phyloP scores from a whole-genome alignment of 2,888 invertebrate genomes.

The Eulithis testata region DNA sequence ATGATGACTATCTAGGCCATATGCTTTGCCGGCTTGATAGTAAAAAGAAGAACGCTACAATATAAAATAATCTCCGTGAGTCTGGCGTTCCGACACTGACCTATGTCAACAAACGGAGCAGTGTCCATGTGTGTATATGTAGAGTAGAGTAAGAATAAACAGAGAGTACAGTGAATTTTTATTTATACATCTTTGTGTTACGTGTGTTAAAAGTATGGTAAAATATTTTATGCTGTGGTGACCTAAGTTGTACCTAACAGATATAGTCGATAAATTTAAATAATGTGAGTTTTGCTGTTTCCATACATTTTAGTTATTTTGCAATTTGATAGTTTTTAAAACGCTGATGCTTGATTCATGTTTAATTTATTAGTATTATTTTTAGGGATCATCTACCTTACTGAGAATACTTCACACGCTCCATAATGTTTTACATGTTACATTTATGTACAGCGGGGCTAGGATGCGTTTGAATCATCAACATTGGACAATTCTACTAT shows the following conservation, averaged over 20 bases:
- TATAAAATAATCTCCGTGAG: conserved; percentile 58
- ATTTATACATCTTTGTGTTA: neutral
- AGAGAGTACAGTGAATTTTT: conserved; percentile 18
- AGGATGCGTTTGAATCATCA: too few relatives aligned
- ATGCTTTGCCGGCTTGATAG: neutral
- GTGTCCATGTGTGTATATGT: conserved; percentile 47
- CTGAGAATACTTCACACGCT: too few relatives aligned
- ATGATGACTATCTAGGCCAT: too few relatives aligned
- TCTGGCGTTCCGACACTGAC: conserved; percentile 70
- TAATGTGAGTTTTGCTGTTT: neutral
- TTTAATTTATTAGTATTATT: too few relatives aligned
- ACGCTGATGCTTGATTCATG: too few relatives aligned
- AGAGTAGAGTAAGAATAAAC: conserved; percentile 28
- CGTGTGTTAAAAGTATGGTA: neutral
- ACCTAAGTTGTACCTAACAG: neutral
- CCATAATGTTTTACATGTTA: too few relatives aligned
- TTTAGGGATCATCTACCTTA: too few relatives aligned
- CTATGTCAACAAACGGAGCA: conserved; percentile 75
- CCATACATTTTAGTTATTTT: neutral
- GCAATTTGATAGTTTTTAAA: too few relatives aligned
- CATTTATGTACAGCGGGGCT: too few relatives aligned
- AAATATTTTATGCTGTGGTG: too few relatives aligned
- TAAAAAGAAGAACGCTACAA: neutral
- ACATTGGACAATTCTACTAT: too few relatives aligned
- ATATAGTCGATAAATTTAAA: too few relatives aligned